Evolutionary conservation across 2,888 invertebrate species (phyloP).

Genomic region (Drosophila atripex): DNA sequence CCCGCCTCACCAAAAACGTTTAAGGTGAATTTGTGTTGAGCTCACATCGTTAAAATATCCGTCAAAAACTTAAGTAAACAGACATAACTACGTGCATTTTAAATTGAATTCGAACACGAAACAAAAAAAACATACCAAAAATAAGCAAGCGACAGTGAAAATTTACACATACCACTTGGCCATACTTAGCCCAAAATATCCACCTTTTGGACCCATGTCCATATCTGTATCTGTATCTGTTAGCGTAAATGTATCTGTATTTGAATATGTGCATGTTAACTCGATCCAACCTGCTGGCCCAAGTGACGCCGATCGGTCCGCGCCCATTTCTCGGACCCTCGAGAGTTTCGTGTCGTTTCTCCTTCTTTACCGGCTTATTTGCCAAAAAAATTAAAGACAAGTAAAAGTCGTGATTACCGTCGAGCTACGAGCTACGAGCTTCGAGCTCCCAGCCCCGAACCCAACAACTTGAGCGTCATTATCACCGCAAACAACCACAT

Average conservation of each 20-base stretch:
- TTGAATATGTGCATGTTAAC: conserved; percentile 43
- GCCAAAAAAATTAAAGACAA: conserved; percentile 81
- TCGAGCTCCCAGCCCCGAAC: not conserved
- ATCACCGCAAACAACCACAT: conserved; percentile 60
- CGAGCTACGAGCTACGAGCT: conserved; percentile 14
- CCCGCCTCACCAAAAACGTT: conserved; percentile 64
- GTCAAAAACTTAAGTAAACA: conserved; percentile 81
- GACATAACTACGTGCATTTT: conserved; percentile 79
- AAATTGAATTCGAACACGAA: conserved; percentile 77
- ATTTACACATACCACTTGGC: conserved; percentile 62
- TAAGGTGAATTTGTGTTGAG: conserved; percentile 80
- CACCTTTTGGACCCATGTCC: conserved; percentile 15
- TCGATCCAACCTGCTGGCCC: conserved; percentile 58
- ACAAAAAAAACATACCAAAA: conserved; percentile 53
- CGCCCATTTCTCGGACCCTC: conserved; percentile 66
- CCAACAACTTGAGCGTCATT: conserved; percentile 64
- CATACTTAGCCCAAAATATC: conserved; percentile 39
- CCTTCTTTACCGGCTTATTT: conserved; percentile 66
- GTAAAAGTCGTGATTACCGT: conserved; percentile 80
- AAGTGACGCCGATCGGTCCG: conserved; percentile 58
- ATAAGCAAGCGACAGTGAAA: conserved; percentile 69
- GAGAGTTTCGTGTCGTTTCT: conserved; percentile 40
- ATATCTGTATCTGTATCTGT: conserved; percentile 34
- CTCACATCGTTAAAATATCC: conserved; percentile 81
- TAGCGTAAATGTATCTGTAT: conserved; percentile 3